A percentile compares a stretch with the other conserved stretches of the same genome.
Evolutionary conservation across 2,888 invertebrate species (phyloP).

Genomic region (Matsumyia berberina): DNA sequence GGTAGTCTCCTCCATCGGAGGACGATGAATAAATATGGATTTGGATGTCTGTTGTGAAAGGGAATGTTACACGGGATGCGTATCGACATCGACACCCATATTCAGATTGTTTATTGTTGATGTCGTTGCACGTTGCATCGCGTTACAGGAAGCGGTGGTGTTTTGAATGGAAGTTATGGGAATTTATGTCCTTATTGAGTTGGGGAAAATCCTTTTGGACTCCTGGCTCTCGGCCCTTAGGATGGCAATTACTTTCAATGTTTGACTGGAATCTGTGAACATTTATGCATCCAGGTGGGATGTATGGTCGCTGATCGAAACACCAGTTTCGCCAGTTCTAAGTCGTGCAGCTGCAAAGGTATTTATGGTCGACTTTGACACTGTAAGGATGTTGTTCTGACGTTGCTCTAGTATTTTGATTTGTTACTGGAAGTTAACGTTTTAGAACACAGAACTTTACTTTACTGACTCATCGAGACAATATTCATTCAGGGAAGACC

Average conservation of each 20-base stretch:
- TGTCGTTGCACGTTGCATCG: conserved; percentile 24
- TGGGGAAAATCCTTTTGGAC: background rate
- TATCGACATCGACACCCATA: conserved; percentile 56
- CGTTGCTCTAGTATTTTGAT: too few species aligned
- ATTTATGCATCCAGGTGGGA: conserved; percentile 24
- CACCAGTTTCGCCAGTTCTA: background rate
- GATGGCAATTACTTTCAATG: conserved; percentile 31
- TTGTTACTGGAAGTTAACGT: too few species aligned
- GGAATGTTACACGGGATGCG: conserved; percentile 45
- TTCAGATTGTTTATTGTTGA: conserved; percentile 69
- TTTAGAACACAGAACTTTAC: too few species aligned
- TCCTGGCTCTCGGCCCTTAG: background rate
- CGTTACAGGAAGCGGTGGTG: conserved; percentile 70
- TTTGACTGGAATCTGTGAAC: conserved; percentile 2
- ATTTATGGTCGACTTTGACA: background rate
- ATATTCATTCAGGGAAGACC: too few species aligned
- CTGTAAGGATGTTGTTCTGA: too few species aligned
- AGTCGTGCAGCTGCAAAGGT: conserved; percentile 6
- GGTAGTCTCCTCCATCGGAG: conserved; percentile 32
- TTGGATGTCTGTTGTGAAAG: conserved; percentile 52
- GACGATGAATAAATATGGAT: conserved; percentile 60
- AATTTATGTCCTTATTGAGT: conserved; percentile 31
- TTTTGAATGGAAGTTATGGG: conserved; percentile 52
- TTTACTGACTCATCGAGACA: too few species aligned
- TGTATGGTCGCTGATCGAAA: background rate